These are phyloP conservation scores for Pungitius pungitius DNA, from an alignment of 2,113 vertebrate species.

Conservation along the genomic window DNA sequence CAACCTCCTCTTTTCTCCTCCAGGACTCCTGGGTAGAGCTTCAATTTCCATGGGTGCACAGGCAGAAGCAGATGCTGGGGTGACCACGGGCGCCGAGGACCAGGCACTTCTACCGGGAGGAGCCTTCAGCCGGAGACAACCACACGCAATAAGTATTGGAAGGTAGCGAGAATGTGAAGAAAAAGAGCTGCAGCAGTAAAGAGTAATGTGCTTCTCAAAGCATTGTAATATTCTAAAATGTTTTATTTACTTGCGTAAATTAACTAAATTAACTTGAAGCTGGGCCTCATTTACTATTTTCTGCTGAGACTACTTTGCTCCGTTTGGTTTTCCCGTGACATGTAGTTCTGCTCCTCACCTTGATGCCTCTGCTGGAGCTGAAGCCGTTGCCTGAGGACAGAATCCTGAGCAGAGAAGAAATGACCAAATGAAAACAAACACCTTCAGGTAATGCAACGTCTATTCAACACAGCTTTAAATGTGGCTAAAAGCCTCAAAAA, in stretches of 20 bases:
- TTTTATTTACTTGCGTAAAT: neutral
- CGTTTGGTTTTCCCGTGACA: neutral
- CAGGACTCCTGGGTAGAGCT: constrained; percentile 86
- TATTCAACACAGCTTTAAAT: neutral
- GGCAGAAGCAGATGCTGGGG: constrained; percentile 69
- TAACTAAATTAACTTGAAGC: neutral
- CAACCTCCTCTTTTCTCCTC: constrained; percentile 89
- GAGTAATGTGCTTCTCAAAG: neutral
- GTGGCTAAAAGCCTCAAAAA: neutral
- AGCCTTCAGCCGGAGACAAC: constrained; percentile 38
- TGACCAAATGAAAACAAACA: constrained; percentile 4
- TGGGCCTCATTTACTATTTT: neutral
- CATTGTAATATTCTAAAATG: neutral
- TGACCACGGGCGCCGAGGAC: constrained; percentile 72
- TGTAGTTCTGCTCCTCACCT: constrained; percentile 66
- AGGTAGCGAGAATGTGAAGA: neutral
- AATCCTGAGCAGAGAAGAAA: constrained; percentile 45
- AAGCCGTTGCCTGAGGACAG: constrained; percentile 79
- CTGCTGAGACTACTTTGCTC: neutral
- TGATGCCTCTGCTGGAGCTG: constrained; percentile 79
- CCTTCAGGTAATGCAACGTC: neutral
- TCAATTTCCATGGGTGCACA: constrained; percentile 87
- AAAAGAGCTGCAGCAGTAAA: neutral
- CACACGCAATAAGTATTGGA: neutral
- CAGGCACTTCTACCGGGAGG: constrained; percentile 56